A percentile compares a stretch with the other conserved stretches of the same genome.
Evolutionary conservation across 2,113 vertebrate genomes (phyloP).

Genomic region (Chascanopsetta lugubris): DNA sequence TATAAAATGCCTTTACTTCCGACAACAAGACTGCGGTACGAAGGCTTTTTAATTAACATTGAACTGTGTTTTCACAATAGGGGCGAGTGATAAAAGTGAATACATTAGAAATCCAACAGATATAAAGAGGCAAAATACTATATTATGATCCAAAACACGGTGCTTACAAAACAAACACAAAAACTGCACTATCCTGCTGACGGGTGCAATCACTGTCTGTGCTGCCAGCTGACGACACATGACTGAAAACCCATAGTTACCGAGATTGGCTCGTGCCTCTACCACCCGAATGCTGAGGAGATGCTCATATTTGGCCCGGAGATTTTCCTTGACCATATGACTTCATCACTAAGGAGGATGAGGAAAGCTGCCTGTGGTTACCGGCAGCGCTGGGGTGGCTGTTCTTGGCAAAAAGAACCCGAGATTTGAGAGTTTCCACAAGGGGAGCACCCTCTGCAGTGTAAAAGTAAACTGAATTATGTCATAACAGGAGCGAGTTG

Average conservation of each 20-base stretch:
- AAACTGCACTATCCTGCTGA: background rate
- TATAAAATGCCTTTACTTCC: background rate
- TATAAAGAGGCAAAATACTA: background rate
- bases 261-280: constrained; percentile 32
- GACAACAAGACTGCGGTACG: background rate
- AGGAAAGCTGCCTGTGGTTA: constrained; percentile 68
- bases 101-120: background rate
- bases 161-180: constrained; percentile 4
- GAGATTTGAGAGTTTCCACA: constrained; percentile 61
- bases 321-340: constrained; percentile 59
- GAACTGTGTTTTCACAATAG: background rate
- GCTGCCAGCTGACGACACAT: constrained; percentile 18
- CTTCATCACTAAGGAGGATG: constrained; percentile 60
- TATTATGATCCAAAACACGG: constrained; percentile 10
- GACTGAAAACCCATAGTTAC: constrained; percentile 29
- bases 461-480: constrained; percentile 52
- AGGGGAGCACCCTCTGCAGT: constrained; percentile 50
- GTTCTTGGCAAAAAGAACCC: constrained; percentile 51
- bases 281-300: constrained; percentile 35
- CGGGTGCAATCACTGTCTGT: constrained; percentile 7
- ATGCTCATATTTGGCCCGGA: constrained; percentile 52
- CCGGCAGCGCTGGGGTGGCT: constrained; percentile 48
- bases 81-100: background rate
- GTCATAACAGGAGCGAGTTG: constrained; percentile 35
- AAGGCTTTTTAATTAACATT: background rate